These are phyloP conservation scores for Myotis daubentonii DNA, from an alignment of 2,797 vertebrate species.

Conservation along the genomic window DNA sequence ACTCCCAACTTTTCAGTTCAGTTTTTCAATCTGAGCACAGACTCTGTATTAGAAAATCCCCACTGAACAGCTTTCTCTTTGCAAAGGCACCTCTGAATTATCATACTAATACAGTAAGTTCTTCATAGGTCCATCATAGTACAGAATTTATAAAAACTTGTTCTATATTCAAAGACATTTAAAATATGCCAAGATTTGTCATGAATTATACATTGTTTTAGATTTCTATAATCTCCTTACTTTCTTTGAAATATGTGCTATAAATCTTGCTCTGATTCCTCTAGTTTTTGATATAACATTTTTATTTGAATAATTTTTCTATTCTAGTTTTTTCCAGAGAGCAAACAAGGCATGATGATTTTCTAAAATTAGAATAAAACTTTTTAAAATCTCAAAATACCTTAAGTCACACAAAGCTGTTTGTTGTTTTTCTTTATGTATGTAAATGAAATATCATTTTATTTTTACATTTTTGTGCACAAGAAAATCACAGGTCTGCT, in stretches of 20 bases:
- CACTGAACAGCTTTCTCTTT: conserved; percentile 62
- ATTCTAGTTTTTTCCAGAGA: conserved; percentile 42
- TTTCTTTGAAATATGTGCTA: conserved; percentile 80
- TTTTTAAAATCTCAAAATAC: not conserved
- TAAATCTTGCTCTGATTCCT: conserved; percentile 75
- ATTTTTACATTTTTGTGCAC: not conserved
- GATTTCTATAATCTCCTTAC: conserved; percentile 77
- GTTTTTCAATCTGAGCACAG: not conserved
- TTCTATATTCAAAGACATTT: conserved; percentile 82
- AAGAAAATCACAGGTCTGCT: not conserved
- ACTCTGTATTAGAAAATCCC: conserved; percentile 68
- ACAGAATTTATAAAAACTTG: conserved; percentile 77
- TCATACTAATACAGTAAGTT: conserved; percentile 76
- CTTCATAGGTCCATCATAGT: conserved; percentile 67
- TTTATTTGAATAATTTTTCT: conserved; percentile 72
- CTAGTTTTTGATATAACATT: conserved; percentile 71
- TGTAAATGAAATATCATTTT: conserved; percentile 15
- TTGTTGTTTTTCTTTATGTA: conserved; percentile 28
- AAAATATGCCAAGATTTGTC: conserved; percentile 75
- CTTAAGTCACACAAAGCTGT: conserved; percentile 31
- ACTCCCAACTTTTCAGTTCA: not conserved
- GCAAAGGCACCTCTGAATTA: conserved; percentile 45
- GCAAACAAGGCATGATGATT: conserved; percentile 30
- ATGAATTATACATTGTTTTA: conserved; percentile 85
- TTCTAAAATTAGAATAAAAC: conserved; percentile 62